Base-by-base conservation (phyloP, 2,797 vertebrate species). In the Onychomys arenicola region DNA sequence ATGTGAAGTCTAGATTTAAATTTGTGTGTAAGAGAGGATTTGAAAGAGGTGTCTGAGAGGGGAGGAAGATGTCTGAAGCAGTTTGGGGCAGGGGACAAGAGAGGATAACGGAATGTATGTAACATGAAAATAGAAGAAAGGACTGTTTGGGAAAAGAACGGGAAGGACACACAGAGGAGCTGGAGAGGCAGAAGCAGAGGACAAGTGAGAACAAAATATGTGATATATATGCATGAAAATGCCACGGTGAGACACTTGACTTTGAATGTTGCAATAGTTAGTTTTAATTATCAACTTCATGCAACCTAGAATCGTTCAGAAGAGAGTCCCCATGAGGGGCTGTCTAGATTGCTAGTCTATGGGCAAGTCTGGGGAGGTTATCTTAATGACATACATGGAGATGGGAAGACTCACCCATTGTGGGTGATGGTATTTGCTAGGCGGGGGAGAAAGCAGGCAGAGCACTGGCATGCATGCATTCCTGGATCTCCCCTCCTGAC, bases 11-110 rank as follows among this genome's bases (percentile, higher is more conserved):
- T 85, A 34, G 61, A 85, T 67, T 85, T 46, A 65, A 63, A 65
- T 46, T 19, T 49, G 11, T 43, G 13, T 8, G 0, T 6, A 13
- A 2, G 25, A 4, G 29, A 19, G 23, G 8, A 13, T 16, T 1
- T 32, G 59, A 84, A 65, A 32, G 61, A 19, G 29, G 23, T 43
- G 10, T 43, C 13, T 76, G 10, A 37, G 37, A 76, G 73, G 37
- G 40, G 40, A 27, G 73, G 23, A 76, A 43, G 23, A 21, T 2
- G 5, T 4, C 23, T 43, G 43, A 27, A 27, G 40, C 4, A 23
- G 40, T 52, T 52, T 49, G 46, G 46, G 46, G 21, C 37, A 10
- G 71, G 71, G n/a, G 27, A 61, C n/a, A 82, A 37, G 40, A 65
- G 21, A 65, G 37, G 17, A 43, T 84, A 84, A 46, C 19, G 9